These are phyloP conservation scores for Monodelphis domestica DNA, from an alignment of 2,797 vertebrate species.

Conservation along the genomic window DNA sequence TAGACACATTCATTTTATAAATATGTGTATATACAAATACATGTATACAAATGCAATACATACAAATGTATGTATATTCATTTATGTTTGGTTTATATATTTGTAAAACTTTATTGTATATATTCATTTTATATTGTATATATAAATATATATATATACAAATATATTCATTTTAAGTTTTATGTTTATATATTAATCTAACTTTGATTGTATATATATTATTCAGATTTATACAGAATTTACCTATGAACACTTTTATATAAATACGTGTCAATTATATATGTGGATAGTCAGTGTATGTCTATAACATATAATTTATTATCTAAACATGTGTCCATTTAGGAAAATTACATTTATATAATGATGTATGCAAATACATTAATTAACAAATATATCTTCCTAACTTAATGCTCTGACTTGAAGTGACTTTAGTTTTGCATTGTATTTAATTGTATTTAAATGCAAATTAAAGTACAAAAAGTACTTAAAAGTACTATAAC, in stretches of 20 bases:
- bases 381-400: neutral
- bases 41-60: too few relatives aligned
- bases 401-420: neutral
- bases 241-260: neutral
- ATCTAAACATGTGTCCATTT: neutral
- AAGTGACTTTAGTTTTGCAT: neutral
- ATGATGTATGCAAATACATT: neutral
- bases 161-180: too few relatives aligned
- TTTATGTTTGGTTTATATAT: too few relatives aligned
- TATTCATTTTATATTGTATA: too few relatives aligned
- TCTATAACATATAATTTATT: neutral
- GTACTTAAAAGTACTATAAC: too few relatives aligned
- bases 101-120: too few relatives aligned
- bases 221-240: neutral
- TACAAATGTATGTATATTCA: too few relatives aligned
- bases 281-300: neutral
- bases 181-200: too few relatives aligned
- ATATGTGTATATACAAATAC: neutral
- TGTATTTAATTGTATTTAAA: too few relatives aligned
- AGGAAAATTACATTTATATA: neutral
- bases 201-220: neutral
- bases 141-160: too few relatives aligned
- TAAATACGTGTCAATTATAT: neutral
- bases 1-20: neutral
- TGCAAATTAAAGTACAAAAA: neutral